These are phyloP conservation scores for Pseudomugil gertrudae DNA, from an alignment of 2,797 vertebrate species.

Conservation along the genomic window DNA sequence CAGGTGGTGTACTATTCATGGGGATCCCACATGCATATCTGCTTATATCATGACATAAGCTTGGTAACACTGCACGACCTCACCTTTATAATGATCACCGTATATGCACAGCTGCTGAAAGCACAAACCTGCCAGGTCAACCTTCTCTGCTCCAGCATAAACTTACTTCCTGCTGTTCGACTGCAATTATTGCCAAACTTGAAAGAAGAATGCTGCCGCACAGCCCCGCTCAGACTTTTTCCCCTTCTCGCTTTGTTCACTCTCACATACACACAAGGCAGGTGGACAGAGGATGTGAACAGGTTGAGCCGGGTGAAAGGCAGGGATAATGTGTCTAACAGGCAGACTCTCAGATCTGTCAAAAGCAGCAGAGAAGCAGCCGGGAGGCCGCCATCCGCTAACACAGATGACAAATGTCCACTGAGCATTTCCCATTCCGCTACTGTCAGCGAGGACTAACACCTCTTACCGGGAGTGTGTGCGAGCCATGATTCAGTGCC, in stretches of 20 bases:
- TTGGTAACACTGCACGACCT: constrained; percentile 22
- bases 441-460: constrained; percentile 69
- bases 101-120: constrained; percentile 12
- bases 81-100: constrained; percentile 18
- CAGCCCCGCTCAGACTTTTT: background rate
- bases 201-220: constrained; percentile 20
- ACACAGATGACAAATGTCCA: constrained; percentile 75
- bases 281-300: constrained; percentile 40
- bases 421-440: constrained; percentile 72
- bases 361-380: constrained; percentile 66
- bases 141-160: background rate
- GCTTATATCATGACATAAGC: constrained; percentile 35
- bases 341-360: constrained; percentile 74
- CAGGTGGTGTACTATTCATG: constrained; percentile 25
- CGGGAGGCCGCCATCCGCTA: constrained; percentile 61
- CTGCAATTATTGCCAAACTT: constrained; percentile 6
- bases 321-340: constrained; percentile 73
- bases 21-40: constrained; percentile 38
- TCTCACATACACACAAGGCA: constrained; percentile 6
- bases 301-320: constrained; percentile 50
- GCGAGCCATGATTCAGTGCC: constrained; percentile 46
- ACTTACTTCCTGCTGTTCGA: constrained; percentile 7
- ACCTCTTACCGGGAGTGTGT: constrained; percentile 42
- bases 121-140: constrained; percentile 21
- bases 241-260: constrained; percentile 2